A percentile compares a stretch with the other conserved stretches of the same genome.
Evolutionary conservation across 2,888 invertebrate species (phyloP).

Genomic region (Dicyrtomina minuta): DNA sequence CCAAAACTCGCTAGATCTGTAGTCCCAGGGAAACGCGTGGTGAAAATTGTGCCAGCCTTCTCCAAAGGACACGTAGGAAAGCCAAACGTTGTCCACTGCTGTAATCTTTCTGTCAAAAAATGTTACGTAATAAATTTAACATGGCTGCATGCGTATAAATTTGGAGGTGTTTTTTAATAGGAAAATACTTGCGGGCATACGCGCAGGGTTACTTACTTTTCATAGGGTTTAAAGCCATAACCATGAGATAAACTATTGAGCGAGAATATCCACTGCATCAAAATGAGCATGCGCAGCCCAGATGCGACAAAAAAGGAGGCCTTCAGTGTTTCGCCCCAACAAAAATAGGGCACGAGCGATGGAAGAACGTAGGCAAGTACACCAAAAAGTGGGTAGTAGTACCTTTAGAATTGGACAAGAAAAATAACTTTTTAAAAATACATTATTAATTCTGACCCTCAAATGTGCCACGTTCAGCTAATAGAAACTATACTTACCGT

Average conservation of each 20-base stretch:
- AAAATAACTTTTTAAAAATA: too few relatives aligned
- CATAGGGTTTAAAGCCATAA: slow-evolving; percentile 37
- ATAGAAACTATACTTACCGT: too few relatives aligned
- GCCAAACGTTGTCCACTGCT: slow-evolving; percentile 74
- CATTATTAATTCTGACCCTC: too few relatives aligned
- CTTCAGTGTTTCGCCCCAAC: background rate
- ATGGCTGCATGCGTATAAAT: too few relatives aligned
- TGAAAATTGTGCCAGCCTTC: slow-evolving; percentile 90
- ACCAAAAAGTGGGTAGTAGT: too few relatives aligned
- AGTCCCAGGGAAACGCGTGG: slow-evolving; percentile 79
- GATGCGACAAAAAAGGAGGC: background rate
- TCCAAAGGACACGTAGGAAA: slow-evolving; percentile 70
- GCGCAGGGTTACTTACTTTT: slow-evolving; percentile 68
- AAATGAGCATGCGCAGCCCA: too few relatives aligned
- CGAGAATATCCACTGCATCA: too few relatives aligned
- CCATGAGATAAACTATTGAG: slow-evolving; percentile 15
- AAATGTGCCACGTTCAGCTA: too few relatives aligned
- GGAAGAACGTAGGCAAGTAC: background rate
- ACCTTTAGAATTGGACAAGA: too few relatives aligned
- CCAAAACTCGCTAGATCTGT: too few relatives aligned
- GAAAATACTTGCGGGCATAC: too few relatives aligned
- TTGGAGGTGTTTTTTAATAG: too few relatives aligned
- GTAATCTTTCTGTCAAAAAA: slow-evolving; percentile 65
- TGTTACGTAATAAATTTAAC: background rate
- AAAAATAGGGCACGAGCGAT: background rate